Percentiles rank a stretch among this genome's conserved stretches.
phyloP scores from a whole-genome alignment of 2,113 vertebrate genomes.

The Aleadryas rufinucha region DNA sequence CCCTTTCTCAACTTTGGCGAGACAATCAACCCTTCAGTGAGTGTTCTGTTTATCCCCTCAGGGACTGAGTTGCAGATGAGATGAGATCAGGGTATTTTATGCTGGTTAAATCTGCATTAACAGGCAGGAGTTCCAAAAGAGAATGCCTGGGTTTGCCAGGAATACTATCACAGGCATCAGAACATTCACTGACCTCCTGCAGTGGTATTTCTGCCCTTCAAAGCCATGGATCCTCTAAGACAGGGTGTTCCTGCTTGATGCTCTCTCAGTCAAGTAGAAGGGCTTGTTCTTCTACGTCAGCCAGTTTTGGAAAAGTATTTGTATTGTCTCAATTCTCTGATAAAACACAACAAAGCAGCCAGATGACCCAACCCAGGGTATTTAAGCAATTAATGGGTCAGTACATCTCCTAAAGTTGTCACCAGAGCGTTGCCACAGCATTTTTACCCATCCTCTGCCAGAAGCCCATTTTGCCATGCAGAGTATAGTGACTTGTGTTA shows the following conservation, averaged over 20 bases:
- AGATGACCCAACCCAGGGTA: not conserved
- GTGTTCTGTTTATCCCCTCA: not conserved
- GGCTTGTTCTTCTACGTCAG: not conserved
- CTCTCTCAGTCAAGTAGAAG: not conserved
- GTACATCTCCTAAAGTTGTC: not conserved
- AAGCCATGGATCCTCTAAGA: not conserved
- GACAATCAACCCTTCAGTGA: not conserved
- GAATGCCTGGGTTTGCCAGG: not conserved
- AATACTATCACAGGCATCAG: not conserved
- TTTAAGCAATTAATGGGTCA: not conserved
- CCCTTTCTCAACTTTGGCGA: not conserved
- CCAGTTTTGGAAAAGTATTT: not conserved
- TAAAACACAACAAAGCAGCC: not conserved
- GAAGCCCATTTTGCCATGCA: not conserved
- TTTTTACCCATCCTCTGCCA: not conserved
- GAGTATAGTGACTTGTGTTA: not conserved
- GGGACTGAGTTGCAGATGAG: not conserved
- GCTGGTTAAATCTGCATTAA: not conserved
- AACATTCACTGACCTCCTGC: not conserved
- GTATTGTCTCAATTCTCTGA: not conserved
- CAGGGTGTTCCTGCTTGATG: not conserved
- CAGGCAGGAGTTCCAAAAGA: not conserved
- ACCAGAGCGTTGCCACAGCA: not conserved
- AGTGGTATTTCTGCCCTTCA: not conserved
- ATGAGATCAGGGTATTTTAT: not conserved